phyloP scores from a whole-genome alignment of 2,888 invertebrate species.

The Rutpela maculata region DNA sequence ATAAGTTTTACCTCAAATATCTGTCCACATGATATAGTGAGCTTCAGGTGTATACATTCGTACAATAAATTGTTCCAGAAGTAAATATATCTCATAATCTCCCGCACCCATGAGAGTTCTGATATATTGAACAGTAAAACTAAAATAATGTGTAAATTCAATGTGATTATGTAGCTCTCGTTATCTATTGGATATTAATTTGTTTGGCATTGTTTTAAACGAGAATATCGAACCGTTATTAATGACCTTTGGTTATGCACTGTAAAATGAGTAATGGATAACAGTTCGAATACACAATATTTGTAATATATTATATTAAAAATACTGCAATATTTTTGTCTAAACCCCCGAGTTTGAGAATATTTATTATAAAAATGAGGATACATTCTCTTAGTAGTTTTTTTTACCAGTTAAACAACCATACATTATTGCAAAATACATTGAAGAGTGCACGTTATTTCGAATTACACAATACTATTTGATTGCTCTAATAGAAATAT shows the following conservation, averaged over 20 bases:
- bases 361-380: too few species aligned
- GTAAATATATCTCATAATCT: not conserved
- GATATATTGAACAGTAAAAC: constrained; percentile 7
- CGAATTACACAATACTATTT: too few species aligned
- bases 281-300: not conserved
- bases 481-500: too few species aligned
- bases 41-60: not conserved
- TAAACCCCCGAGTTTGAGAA: too few species aligned
- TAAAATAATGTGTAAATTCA: constrained; percentile 4
- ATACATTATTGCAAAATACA: too few species aligned
- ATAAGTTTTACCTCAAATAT: not conserved
- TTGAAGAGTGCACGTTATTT: too few species aligned
- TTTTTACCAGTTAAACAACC: too few species aligned
- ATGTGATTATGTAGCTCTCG: not conserved
- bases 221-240: not conserved
- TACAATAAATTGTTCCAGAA: not conserved
- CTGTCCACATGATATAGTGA: not conserved
- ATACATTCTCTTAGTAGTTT: too few species aligned
- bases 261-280: not conserved
- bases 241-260: not conserved
- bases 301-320: too few species aligned
- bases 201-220: constrained; percentile 4
- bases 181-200: not conserved
- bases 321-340: too few species aligned
- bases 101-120: not conserved